A percentile compares a stretch with the other conserved stretches of the same genome.
Conservation (phyloP, 1,140 invertebrate genomes). For the Dreissena rostriformis region DNA sequence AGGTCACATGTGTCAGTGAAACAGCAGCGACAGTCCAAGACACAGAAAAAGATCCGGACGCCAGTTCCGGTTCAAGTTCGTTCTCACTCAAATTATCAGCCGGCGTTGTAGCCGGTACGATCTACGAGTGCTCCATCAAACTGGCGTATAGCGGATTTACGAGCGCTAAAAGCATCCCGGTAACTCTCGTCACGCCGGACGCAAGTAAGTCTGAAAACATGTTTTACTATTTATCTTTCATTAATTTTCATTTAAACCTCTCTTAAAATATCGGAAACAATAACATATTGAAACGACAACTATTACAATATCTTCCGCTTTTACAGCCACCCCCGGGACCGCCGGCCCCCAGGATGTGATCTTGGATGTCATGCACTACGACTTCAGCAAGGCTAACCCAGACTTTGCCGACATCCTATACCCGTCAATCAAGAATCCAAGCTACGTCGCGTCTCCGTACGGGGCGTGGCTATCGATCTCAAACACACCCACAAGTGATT, state of each 20-base stretch:
- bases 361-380: slow-evolving; percentile 43
- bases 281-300: no score
- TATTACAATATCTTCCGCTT: no score
- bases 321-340: slow-evolving; percentile 6
- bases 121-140: slow-evolving; percentile 43
- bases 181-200: slow-evolving; percentile 44
- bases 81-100: slow-evolving; percentile 28
- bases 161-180: slow-evolving; percentile 42
- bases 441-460: slow-evolving; percentile 61
- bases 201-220: not conserved
- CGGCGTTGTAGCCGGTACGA: slow-evolving; percentile 40
- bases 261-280: no score
- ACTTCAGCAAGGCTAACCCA: slow-evolving; percentile 51
- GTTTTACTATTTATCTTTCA: no score
- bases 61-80: slow-evolving; percentile 9
- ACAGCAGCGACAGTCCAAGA: slow-evolving; percentile 24
- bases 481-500: slow-evolving; percentile 43
- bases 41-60: slow-evolving; percentile 26
- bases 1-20: slow-evolving; percentile 41
- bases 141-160: slow-evolving; percentile 8
- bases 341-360: slow-evolving; percentile 31
- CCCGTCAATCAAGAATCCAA: slow-evolving; percentile 39
- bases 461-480: slow-evolving; percentile 63
- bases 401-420: slow-evolving; percentile 58
- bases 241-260: no score